Evolutionary conservation across 2,888 invertebrate species (phyloP).

Genomic region (Hydrotaea diabolus): DNA sequence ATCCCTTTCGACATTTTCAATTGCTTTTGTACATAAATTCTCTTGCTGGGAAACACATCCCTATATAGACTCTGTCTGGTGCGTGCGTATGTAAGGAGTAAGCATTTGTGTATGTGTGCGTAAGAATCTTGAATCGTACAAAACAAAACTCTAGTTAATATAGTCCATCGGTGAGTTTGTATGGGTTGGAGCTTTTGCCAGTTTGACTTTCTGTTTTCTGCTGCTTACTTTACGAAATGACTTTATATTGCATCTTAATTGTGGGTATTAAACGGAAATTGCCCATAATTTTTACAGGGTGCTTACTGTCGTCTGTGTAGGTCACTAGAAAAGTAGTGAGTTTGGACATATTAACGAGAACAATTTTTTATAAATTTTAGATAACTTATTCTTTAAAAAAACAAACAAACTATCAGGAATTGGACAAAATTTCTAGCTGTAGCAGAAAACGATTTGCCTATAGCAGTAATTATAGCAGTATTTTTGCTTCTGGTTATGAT

Average conservation of each 20-base stretch:
- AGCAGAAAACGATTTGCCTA: too few relatives aligned
- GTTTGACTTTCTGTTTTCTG: slow-evolving; percentile 11
- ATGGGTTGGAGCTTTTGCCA: slow-evolving; percentile 60
- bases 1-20: too few relatives aligned
- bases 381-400: too few relatives aligned
- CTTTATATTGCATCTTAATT: slow-evolving; percentile 77
- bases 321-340: too few relatives aligned
- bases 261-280: slow-evolving; percentile 77
- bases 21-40: neutral
- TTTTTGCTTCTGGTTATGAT: too few relatives aligned
- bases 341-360: too few relatives aligned
- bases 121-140: slow-evolving; percentile 73
- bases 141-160: slow-evolving; percentile 75
- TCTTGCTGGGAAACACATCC: neutral
- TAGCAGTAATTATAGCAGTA: too few relatives aligned
- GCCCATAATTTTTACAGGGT: slow-evolving; percentile 68
- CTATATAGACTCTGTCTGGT: too few relatives aligned
- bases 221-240: slow-evolving; percentile 26
- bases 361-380: too few relatives aligned
- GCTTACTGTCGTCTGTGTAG: too few relatives aligned
- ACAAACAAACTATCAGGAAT: too few relatives aligned
- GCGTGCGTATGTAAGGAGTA: neutral
- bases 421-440: too few relatives aligned
- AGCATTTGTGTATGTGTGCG: neutral
- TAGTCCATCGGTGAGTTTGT: slow-evolving; percentile 62